Percentiles rank a stretch among this genome's conserved stretches.
phyloP scores from a whole-genome alignment of 2,888 invertebrate species.

The Ennomos erosarius region DNA sequence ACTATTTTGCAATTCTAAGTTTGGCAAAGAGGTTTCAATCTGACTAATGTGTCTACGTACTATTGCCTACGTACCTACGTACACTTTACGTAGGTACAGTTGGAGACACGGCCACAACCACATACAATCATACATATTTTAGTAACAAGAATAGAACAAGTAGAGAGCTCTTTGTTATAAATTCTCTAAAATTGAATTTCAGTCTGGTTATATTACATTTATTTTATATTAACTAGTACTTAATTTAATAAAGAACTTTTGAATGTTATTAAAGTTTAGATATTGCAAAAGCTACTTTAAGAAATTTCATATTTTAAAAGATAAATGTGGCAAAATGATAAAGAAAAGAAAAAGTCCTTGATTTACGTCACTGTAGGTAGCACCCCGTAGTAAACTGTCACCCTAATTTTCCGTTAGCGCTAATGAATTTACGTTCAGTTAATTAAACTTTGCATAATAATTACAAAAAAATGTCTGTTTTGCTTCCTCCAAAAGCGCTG shows the following conservation, averaged over 20 bases:
- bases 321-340: conserved; percentile 17
- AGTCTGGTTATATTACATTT: too few relatives aligned
- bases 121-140: conserved; percentile 25
- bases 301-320: neutral
- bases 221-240: too few relatives aligned
- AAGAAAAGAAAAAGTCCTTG: conserved; percentile 29
- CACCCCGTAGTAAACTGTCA: conserved; percentile 50
- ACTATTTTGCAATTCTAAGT: conserved; percentile 82
- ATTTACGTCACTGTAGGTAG: conserved; percentile 28
- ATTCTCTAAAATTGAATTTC: conserved; percentile 1
- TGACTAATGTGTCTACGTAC: conserved; percentile 73
- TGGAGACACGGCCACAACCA: conserved; percentile 4
- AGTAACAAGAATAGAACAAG: conserved; percentile 14
- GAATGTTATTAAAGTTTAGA: neutral
- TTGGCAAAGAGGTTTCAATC: conserved; percentile 78
- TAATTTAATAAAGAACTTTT: too few relatives aligned
- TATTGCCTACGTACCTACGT: conserved; percentile 43
- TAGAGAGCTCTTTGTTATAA: conserved; percentile 4
- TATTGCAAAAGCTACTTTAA: neutral
- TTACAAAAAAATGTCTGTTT: conserved; percentile 63
- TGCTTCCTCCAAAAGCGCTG: conserved; percentile 63
- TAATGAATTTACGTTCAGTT: conserved; percentile 66
- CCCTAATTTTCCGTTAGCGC: conserved; percentile 59
- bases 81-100: conserved; percentile 23
- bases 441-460: conserved; percentile 79